Conservation (phyloP, 2,797 vertebrate genomes). For the Darevskia mixta region DNA sequence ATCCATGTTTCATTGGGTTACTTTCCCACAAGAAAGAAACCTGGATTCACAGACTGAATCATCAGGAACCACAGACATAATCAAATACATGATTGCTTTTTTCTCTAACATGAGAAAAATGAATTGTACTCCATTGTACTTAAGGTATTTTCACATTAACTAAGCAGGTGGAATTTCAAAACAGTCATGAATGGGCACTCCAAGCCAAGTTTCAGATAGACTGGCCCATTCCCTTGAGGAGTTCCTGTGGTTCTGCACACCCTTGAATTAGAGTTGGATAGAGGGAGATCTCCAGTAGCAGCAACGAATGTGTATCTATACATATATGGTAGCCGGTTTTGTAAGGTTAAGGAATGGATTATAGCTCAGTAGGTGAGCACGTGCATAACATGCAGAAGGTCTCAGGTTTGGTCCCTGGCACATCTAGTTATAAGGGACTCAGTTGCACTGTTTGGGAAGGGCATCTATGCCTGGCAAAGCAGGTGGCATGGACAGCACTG, state of each 20-base stretch:
- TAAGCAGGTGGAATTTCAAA: neutral
- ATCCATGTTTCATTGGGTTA: neutral
- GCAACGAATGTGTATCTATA: neutral
- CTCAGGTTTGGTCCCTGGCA: neutral
- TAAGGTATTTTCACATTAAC: neutral
- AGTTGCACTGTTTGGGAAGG: neutral
- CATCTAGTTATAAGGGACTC: neutral
- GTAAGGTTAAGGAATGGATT: neutral
- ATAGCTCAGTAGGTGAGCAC: neutral
- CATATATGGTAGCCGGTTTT: constrained; percentile 28
- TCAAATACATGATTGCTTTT: neutral
- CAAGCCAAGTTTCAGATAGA: neutral
- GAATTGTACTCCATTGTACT: neutral
- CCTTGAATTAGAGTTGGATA: neutral
- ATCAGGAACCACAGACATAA: neutral
- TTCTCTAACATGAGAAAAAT: neutral
- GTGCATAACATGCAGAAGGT: neutral
- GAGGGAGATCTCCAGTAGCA: neutral
- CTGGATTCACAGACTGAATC: neutral
- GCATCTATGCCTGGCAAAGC: neutral
- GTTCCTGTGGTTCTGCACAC: neutral
- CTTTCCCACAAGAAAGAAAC: neutral
- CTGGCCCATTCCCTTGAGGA: neutral
- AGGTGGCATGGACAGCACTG: neutral
- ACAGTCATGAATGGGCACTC: neutral